These are phyloP conservation scores for Pollimyrus isidori DNA, from an alignment of 2,113 vertebrate species.

Conservation along the genomic window DNA sequence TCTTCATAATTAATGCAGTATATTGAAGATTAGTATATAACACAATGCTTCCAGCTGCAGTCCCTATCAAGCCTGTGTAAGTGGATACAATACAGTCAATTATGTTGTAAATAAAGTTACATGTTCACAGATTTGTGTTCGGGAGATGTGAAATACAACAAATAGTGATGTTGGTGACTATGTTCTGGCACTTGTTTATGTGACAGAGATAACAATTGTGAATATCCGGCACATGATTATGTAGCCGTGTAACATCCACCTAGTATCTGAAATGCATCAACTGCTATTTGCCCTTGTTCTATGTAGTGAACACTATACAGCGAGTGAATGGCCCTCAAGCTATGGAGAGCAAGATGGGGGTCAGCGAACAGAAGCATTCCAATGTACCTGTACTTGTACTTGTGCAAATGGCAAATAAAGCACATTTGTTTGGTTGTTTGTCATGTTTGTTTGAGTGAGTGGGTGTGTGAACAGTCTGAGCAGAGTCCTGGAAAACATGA, in stretches of 20 bases:
- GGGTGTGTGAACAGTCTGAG: background rate
- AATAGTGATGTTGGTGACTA: background rate
- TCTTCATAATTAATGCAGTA: too few relatives aligned
- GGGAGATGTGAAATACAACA: background rate
- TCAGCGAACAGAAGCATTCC: too few relatives aligned
- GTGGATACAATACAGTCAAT: background rate
- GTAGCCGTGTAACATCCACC: background rate
- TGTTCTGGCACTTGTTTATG: background rate
- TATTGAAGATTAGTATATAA: too few relatives aligned
- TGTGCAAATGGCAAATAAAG: too few relatives aligned
- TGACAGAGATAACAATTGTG: background rate
- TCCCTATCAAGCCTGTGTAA: background rate
- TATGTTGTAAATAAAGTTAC: background rate
- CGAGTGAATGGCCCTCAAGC: background rate
- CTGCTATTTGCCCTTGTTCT: background rate
- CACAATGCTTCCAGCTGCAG: too few relatives aligned
- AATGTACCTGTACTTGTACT: too few relatives aligned
- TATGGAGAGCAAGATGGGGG: too few relatives aligned
- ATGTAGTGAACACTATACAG: background rate
- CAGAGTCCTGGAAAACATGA: background rate
- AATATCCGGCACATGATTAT: background rate
- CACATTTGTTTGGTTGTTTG: too few relatives aligned
- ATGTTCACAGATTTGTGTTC: background rate
- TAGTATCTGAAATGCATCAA: background rate
- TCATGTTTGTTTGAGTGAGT: background rate